Conservation (phyloP, 2,888 invertebrate species). For the Spilosoma lubricipeda region DNA sequence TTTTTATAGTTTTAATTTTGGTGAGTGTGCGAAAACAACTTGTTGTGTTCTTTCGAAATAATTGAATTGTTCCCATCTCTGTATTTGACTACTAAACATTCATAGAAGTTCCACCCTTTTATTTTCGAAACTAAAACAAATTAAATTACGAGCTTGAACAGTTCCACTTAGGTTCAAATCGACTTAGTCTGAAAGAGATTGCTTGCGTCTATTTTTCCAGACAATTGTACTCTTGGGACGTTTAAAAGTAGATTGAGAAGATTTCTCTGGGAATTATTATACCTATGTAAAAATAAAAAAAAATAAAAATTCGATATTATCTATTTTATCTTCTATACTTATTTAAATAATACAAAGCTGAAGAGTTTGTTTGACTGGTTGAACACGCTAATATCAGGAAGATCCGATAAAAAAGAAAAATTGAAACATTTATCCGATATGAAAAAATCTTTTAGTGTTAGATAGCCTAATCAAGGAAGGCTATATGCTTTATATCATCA, state of each 20-base stretch:
- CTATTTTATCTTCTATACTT: too few relatives aligned
- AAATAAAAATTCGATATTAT: too few relatives aligned
- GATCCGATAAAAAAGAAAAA: too few relatives aligned
- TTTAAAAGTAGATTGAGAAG: background rate
- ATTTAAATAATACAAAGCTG: too few relatives aligned
- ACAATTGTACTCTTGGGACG: background rate
- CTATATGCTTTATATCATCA: too few relatives aligned
- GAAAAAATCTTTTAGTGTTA: too few relatives aligned
- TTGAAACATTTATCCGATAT: too few relatives aligned
- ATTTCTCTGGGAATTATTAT: background rate
- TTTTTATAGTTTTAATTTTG: background rate
- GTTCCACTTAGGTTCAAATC: background rate
- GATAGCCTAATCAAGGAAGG: too few relatives aligned
- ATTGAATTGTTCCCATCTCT: background rate
- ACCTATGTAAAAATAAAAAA: too few relatives aligned
- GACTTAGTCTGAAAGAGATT: background rate
- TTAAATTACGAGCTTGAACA: background rate
- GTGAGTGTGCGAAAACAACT: background rate
- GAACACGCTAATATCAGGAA: too few relatives aligned
- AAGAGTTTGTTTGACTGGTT: too few relatives aligned
- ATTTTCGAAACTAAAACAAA: background rate
- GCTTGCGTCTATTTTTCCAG: background rate
- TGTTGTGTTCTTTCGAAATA: background rate
- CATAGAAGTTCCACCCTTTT: background rate
- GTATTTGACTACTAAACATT: background rate